phyloP scores from a whole-genome alignment of 2,113 vertebrate genomes.

The Callionymus lyra region DNA sequence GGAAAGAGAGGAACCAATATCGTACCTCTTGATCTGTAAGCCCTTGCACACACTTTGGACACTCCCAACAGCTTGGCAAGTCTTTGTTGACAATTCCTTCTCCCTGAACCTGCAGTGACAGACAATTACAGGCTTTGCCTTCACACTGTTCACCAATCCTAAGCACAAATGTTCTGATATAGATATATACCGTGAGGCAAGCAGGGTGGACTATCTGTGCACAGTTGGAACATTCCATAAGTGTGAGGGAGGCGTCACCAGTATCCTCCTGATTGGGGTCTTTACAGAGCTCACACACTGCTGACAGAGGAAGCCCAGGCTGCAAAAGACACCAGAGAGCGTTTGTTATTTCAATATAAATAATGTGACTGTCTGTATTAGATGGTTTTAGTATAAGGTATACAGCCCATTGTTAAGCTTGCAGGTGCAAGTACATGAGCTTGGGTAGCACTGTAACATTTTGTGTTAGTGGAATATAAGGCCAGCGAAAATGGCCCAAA shows the following conservation, averaged over 20 bases:
- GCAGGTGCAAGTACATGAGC: too few relatives aligned
- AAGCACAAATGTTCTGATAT: constrained; percentile 6
- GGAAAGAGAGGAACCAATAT: too few relatives aligned
- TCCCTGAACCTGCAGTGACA: constrained; percentile 74
- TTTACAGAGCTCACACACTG: constrained; percentile 85
- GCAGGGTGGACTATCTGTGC: constrained; percentile 86
- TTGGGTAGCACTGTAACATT: too few relatives aligned
- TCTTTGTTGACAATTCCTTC: constrained; percentile 88
- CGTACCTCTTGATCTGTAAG: too few relatives aligned
- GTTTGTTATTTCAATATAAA: too few relatives aligned
- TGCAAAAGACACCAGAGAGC: too few relatives aligned
- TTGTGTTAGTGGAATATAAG: too few relatives aligned
- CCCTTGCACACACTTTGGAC: constrained; percentile 89
- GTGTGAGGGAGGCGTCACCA: constrained; percentile 74
- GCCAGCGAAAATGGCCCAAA: too few relatives aligned
- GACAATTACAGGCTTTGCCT: not conserved
- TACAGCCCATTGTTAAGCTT: too few relatives aligned
- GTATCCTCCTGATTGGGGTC: constrained; percentile 81
- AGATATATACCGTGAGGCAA: constrained; percentile 92
- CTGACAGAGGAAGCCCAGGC: constrained; percentile 90
- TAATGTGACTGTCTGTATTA: too few relatives aligned
- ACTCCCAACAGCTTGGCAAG: constrained; percentile 95
- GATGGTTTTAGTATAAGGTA: too few relatives aligned
- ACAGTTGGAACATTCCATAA: constrained; percentile 97
- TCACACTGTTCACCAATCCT: not conserved